Evolutionary conservation across 2,113 vertebrate genomes (phyloP).

Genomic region (Vidua macroura): DNA sequence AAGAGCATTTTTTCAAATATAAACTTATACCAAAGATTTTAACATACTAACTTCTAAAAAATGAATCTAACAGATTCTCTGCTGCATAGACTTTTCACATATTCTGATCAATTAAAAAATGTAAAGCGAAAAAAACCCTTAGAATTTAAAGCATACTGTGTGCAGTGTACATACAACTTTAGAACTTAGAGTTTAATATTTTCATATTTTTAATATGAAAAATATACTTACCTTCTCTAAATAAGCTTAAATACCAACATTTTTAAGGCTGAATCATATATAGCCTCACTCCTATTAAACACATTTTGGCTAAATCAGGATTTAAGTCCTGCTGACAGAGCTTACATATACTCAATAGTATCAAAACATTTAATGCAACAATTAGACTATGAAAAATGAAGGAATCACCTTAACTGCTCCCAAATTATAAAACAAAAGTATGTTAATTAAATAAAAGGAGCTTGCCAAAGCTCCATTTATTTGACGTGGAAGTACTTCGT

Average conservation of each 20-base stretch:
- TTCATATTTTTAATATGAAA: not conserved
- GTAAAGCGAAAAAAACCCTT: not conserved
- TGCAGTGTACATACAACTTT: not conserved
- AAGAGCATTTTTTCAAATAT: conserved; percentile 35
- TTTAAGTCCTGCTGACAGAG: conserved; percentile 19
- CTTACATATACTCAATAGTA: not conserved
- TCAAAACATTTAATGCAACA: not conserved
- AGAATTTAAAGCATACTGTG: not conserved
- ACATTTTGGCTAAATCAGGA: not conserved
- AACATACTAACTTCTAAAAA: not conserved
- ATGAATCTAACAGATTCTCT: not conserved
- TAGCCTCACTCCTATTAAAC: not conserved
- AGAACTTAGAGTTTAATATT: not conserved
- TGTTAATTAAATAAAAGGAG: not conserved
- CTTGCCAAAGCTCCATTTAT: not conserved
- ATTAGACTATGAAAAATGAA: not conserved
- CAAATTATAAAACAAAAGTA: not conserved
- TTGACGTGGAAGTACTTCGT: not conserved
- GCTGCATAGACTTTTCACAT: not conserved
- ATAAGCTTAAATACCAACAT: not conserved
- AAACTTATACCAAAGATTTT: conserved; percentile 40
- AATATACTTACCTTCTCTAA: not conserved
- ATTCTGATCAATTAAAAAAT: not conserved
- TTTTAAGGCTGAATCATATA: not conserved
- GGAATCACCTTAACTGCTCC: not conserved